Base-by-base conservation (phyloP, 2,113 vertebrate genomes). In the Leuciscus idus region DNA sequence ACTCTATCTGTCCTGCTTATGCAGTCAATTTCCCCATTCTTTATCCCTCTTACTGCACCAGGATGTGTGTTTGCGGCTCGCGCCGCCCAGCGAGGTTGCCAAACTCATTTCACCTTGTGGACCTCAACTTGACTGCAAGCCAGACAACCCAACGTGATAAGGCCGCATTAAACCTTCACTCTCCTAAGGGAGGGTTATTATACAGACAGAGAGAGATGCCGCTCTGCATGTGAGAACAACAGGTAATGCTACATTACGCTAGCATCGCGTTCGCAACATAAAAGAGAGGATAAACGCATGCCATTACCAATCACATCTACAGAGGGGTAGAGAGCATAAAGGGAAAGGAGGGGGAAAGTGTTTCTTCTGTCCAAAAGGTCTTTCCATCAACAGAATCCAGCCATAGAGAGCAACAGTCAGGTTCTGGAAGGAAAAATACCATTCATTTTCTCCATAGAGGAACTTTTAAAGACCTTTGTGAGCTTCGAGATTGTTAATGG, bases 71-170 rank as follows among this genome's bases (percentile, higher is more conserved):
- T 94, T 91, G 91, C 90, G 92, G 92, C 88, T 92, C 91, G 73
- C 48, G 86, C 89, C 90, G 87, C 89, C 88, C 91, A 91, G 91
- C 84, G 91, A 94, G 94, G 94, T 95, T 95, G 93, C 94, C 94
- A 95, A 95, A 95, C 94, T 95, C 94, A 95, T 95, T 95, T 95
- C 94, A 95, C 94, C 93, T 95, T 88, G 91, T 93, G 92, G 93
- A 95, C 94, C 94, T 89, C 87, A 61, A 92, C 91, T 94, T 93
- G 94, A 95, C 93, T 93, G 90, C 73, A 87, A 94, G 94, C 94
- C 94, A 94, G 94, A 93, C 93, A 94, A 93, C 89, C 92, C 90
- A 88, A 93, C 91, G 93, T 93, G 94, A 95, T 94, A 94, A 94
- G 93, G 92, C 90, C 91, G 91, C 92, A 94, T 93, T 92, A 93